Conservation (phyloP, 2,888 invertebrate species). For the Mesoligia furuncula region DNA sequence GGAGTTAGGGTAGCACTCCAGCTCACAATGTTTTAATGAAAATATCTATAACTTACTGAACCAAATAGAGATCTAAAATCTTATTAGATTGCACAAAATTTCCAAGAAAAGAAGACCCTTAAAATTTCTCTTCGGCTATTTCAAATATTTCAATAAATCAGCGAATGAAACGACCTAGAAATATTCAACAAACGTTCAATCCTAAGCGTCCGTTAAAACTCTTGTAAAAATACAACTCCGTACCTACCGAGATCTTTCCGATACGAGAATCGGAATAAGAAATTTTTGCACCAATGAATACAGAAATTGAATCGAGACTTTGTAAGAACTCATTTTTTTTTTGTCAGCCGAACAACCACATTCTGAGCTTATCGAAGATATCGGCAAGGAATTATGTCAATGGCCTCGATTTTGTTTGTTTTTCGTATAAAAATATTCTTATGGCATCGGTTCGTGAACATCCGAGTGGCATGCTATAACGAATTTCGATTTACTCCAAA, state of each 20-base stretch:
- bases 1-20: not conserved
- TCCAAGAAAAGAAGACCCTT: not conserved
- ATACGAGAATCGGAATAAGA: slow-evolving; percentile 61
- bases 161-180: slow-evolving; percentile 45
- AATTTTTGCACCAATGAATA: slow-evolving; percentile 76
- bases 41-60: not conserved
- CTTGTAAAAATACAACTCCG: slow-evolving; percentile 58
- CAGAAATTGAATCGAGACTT: slow-evolving; percentile 73
- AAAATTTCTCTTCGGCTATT: slow-evolving; percentile 5
- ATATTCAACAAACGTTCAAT: slow-evolving; percentile 53
- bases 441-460: slow-evolving; percentile 29
- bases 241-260: slow-evolving; percentile 57
- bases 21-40: not conserved
- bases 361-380: slow-evolving; percentile 55
- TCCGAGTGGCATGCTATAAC: slow-evolving; percentile 34
- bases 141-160: slow-evolving; percentile 51
- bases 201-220: slow-evolving; percentile 54
- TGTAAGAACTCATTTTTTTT: slow-evolving; percentile 59
- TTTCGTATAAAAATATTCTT: slow-evolving; percentile 37
- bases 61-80: not conserved
- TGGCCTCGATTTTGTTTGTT: slow-evolving; percentile 38
- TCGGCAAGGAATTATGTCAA: slow-evolving; percentile 43
- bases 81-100: not conserved
- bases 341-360: slow-evolving; percentile 51
- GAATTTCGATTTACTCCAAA: slow-evolving; percentile 9